Evolutionary conservation across 1,140 invertebrate species (phyloP).

Genomic region (Drosophila aff.): DNA sequence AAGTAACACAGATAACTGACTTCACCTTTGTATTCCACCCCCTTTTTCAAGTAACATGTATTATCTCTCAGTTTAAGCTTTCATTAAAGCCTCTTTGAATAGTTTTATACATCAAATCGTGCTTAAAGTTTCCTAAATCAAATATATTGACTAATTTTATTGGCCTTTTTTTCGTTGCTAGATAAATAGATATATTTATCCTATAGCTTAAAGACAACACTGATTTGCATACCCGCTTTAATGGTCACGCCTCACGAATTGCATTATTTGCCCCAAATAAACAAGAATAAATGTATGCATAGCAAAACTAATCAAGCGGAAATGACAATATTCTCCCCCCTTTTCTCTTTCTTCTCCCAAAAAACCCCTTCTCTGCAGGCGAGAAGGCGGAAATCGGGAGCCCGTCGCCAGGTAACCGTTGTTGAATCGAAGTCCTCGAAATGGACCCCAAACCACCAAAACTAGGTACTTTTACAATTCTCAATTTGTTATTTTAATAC

Average conservation of each 20-base stretch:
- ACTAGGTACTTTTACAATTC: conserved; percentile 59
- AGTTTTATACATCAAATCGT: neutral
- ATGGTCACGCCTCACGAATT: conserved; percentile 35
- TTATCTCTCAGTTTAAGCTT: no score
- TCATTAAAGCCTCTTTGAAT: neutral
- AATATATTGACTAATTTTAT: neutral
- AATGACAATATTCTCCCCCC: conserved; percentile 14
- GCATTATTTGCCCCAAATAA: conserved; percentile 73
- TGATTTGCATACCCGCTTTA: conserved; percentile 46
- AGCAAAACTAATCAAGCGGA: conserved; percentile 62
- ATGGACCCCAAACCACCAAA: conserved; percentile 10
- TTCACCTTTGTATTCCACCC: neutral
- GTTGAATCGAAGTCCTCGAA: conserved; percentile 70
- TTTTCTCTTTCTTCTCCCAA: no score
- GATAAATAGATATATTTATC: neutral
- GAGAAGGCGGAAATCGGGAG: conserved; percentile 28
- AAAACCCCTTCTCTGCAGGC: neutral
- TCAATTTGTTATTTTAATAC: conserved; percentile 32
- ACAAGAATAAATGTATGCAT: conserved; percentile 60
- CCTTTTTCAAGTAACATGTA: no score
- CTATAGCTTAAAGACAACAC: neutral
- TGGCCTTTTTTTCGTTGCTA: neutral
- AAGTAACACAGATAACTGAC: neutral
- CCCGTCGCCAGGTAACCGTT: conserved; percentile 59
- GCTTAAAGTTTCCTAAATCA: neutral